phyloP scores from a whole-genome alignment of 2,888 invertebrate genomes.

The Pharmacophagus antenor region DNA sequence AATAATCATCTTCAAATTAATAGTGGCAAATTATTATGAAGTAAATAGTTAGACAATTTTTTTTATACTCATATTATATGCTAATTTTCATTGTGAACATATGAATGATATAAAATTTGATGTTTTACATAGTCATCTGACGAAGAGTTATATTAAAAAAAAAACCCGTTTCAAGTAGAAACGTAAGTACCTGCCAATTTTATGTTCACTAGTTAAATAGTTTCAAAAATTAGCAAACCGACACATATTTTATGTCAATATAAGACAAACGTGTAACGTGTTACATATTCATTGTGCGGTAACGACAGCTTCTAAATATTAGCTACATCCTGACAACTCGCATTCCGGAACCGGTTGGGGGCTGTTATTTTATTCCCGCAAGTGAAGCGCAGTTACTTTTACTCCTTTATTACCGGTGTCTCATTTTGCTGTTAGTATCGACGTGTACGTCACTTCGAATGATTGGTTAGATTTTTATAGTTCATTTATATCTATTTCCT shows the following conservation, averaged over 20 bases:
- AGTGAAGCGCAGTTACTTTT: constrained; percentile 15
- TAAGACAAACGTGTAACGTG: not conserved
- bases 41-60: no score
- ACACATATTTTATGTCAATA: not conserved
- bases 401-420: constrained; percentile 15
- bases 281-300: not conserved
- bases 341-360: constrained; percentile 17
- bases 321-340: constrained; percentile 7
- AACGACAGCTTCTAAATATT: constrained; percentile 1
- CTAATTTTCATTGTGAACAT: no score
- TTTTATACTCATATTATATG: no score
- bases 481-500: not conserved
- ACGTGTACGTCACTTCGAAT: constrained; percentile 4
- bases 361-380: constrained; percentile 20
- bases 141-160: no score
- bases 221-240: no score
- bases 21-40: no score
- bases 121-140: no score
- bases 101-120: no score
- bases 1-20: no score
- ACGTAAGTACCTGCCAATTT: no score
- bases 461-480: constrained; percentile 20
- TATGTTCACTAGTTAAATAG: no score
- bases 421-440: constrained; percentile 19
- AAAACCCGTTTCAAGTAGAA: no score